Conservation (phyloP, 2,113 vertebrate genomes). For the Carassius auratus region DNA sequence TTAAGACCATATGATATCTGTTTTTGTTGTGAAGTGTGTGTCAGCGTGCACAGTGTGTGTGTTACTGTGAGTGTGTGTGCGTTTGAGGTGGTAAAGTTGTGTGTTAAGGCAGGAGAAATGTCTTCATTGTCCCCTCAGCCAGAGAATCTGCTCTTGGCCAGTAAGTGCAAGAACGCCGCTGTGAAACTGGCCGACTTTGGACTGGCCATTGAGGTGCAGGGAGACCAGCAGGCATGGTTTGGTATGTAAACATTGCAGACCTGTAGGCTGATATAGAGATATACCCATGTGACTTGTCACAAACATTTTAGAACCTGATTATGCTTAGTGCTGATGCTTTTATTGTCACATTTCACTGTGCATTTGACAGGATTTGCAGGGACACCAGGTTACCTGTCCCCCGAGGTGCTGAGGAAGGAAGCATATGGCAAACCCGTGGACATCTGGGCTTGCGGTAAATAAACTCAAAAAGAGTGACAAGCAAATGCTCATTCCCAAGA, state of each 20-base stretch:
- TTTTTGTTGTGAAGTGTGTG: slow-evolving; percentile 19
- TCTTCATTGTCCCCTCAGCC: slow-evolving; percentile 75
- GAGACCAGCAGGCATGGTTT: slow-evolving; percentile 97
- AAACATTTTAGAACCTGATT: background rate
- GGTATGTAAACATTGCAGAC: slow-evolving; percentile 77
- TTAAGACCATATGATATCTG: background rate
- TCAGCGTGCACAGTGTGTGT: slow-evolving; percentile 29
- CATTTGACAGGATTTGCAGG: slow-evolving; percentile 83
- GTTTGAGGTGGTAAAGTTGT: slow-evolving; percentile 24
- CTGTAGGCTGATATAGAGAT: background rate
- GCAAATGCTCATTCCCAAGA: slow-evolving; percentile 9
- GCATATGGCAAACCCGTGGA: slow-evolving; percentile 97
- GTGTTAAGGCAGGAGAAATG: slow-evolving; percentile 23
- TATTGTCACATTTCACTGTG: background rate
- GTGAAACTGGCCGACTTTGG: slow-evolving; percentile 97
- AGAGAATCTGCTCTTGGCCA: slow-evolving; percentile 94
- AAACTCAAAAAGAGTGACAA: slow-evolving; percentile 28
- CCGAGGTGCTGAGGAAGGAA: slow-evolving; percentile 94
- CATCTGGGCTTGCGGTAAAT: slow-evolving; percentile 96
- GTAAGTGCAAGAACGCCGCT: slow-evolving; percentile 94
- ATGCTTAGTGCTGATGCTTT: background rate
- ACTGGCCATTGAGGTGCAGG: slow-evolving; percentile 95
- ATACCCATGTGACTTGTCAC: background rate
- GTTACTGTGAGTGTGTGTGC: slow-evolving; percentile 27
- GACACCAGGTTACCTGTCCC: slow-evolving; percentile 89